Conservation (phyloP, 2,113 vertebrate genomes). For the Terrapene triunguis region DNA sequence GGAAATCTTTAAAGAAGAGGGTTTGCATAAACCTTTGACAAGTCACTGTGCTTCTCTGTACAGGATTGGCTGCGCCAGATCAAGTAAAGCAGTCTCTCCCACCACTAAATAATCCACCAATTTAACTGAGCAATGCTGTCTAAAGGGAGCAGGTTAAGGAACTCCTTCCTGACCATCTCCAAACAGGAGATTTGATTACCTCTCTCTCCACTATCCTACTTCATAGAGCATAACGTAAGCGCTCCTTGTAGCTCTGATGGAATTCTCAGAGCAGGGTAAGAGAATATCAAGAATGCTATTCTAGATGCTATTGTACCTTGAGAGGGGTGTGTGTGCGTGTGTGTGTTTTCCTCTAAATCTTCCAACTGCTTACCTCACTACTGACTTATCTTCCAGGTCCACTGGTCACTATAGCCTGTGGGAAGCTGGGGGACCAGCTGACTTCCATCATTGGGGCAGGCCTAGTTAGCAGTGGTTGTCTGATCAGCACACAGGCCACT, state of each 20-base stretch:
- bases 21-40: not conserved
- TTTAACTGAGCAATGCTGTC: accelerated
- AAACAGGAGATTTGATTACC: not conserved
- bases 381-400: constrained; percentile 74
- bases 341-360: too few relatives aligned
- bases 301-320: not conserved
- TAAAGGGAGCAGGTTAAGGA: not conserved
- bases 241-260: not conserved
- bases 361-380: not conserved
- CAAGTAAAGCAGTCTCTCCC: not conserved
- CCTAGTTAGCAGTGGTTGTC: constrained; percentile 86
- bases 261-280: not conserved
- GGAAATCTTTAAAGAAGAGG: not conserved
- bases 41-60: accelerated
- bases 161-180: not conserved
- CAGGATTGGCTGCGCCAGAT: accelerated
- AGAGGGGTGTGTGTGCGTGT: too few relatives aligned
- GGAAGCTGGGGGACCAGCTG: constrained; percentile 81
- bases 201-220: accelerated
- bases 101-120: accelerated
- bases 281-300: not conserved
- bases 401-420: constrained; percentile 84
- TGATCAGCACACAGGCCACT: constrained; percentile 89
- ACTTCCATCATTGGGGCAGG: constrained; percentile 85
- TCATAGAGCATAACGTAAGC: accelerated